Conservation (phyloP, 1,140 invertebrate genomes). For the Ladona fulva region DNA sequence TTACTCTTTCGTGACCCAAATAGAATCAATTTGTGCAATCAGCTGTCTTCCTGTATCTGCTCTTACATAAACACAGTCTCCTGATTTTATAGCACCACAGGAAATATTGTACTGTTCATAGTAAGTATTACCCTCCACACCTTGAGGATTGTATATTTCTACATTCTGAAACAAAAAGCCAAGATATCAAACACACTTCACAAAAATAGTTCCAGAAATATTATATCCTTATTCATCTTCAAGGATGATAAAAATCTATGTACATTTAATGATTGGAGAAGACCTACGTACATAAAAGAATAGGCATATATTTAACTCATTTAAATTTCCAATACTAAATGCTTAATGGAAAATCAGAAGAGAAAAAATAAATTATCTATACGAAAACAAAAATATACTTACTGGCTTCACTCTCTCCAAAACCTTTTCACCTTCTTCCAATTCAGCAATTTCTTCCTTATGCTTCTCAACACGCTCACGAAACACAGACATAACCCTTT, state of each 20-base stretch:
- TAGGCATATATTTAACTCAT: too few species aligned
- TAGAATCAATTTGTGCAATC: conserved; percentile 87
- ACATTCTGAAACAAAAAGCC: conserved; percentile 48
- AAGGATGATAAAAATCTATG: too few species aligned
- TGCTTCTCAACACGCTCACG: conserved; percentile 82
- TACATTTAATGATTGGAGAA: too few species aligned
- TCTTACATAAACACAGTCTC: conserved; percentile 89
- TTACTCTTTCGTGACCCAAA: conserved; percentile 84
- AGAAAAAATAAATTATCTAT: conserved; percentile 17
- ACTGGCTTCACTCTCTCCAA: conserved; percentile 72
- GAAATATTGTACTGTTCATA: conserved; percentile 88
- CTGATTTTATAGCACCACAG: conserved; percentile 73
- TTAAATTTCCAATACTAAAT: too few species aligned
- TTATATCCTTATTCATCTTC: too few species aligned
- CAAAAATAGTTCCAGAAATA: too few species aligned
- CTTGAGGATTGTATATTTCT: conserved; percentile 53
- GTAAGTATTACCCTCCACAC: conserved; percentile 65
- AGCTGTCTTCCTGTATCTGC: conserved; percentile 76
- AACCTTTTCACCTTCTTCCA: conserved; percentile 69
- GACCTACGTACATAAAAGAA: too few species aligned
- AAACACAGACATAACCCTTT: conserved; percentile 87
- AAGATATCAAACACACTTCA: too few species aligned
- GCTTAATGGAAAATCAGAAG: conserved; percentile 9
- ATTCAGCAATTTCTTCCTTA: conserved; percentile 78
- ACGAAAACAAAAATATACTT: conserved; percentile 28